These are phyloP conservation scores for Notolepis coatsorum DNA, from an alignment of 2,797 vertebrate species.

Conservation along the genomic window DNA sequence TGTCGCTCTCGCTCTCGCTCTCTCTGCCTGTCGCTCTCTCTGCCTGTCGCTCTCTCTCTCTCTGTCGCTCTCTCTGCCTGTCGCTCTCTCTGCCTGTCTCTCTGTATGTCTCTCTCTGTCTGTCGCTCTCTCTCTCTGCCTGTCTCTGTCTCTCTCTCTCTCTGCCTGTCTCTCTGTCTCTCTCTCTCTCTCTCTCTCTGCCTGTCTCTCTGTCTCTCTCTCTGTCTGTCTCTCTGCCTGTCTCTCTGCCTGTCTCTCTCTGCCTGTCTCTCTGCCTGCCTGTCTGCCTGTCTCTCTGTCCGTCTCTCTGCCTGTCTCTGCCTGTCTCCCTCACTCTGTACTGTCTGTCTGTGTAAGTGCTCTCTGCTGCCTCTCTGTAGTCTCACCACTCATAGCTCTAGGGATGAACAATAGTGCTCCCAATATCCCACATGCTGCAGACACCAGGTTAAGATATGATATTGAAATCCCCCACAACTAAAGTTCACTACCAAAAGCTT, in stretches of 20 bases:
- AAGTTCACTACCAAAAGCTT: too few species aligned
- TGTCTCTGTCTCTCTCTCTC: too few species aligned
- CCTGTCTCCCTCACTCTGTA: constrained; percentile 10
- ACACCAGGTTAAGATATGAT: too few species aligned
- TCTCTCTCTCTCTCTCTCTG: constrained; percentile 33
- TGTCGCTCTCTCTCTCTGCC: constrained; percentile 52
- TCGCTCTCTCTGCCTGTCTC: constrained; percentile 22
- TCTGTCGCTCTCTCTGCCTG: constrained; percentile 12
- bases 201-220: constrained; percentile 20
- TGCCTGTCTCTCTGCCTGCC: constrained; percentile 21
- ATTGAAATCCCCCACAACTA: too few species aligned
- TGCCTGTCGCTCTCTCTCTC: constrained; percentile 18
- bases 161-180: constrained; percentile 26
- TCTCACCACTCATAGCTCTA: constrained; percentile 26
- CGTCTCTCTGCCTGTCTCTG: constrained; percentile 25
- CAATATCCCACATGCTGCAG: neutral
- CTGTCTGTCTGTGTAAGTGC: constrained; percentile 25
- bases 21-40: constrained; percentile 33
- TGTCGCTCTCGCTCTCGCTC: neutral
- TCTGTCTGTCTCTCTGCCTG: constrained; percentile 35
- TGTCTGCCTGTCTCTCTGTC: constrained; percentile 11
- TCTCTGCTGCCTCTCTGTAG: constrained; percentile 45
- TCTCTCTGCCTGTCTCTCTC: too few species aligned
- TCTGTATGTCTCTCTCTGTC: constrained; percentile 3
- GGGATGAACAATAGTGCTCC: constrained; percentile 21